These are phyloP conservation scores for Drosophila sp. DNA, from an alignment of 1,140 invertebrate genomes.

Conservation along the genomic window DNA sequence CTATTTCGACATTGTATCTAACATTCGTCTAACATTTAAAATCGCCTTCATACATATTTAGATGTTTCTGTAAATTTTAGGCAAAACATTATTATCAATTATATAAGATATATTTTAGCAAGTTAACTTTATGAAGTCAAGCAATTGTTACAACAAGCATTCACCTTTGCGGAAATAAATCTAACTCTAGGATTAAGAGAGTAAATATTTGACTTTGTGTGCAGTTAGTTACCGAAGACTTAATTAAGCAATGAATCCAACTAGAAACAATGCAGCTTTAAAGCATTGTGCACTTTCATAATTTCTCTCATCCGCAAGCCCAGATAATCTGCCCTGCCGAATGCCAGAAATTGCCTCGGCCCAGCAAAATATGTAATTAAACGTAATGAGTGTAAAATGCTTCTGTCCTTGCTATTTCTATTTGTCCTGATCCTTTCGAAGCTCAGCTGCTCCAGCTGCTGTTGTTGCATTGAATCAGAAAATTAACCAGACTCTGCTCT, in stretches of 20 bases:
- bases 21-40: too few relatives aligned
- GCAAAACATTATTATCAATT: too few relatives aligned
- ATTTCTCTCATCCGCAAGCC: constrained; percentile 38
- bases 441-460: constrained; percentile 1
- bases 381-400: constrained; percentile 76
- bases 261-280: constrained; percentile 19
- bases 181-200: not conserved
- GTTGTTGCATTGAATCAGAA: constrained; percentile 40
- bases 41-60: too few relatives aligned
- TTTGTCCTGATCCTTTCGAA: constrained; percentile 12
- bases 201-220: constrained; percentile 8
- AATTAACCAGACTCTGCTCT: constrained; percentile 17
- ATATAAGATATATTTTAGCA: too few relatives aligned
- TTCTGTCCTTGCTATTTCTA: constrained; percentile 37
- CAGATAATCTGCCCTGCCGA: constrained; percentile 18
- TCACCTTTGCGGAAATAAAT: not conserved
- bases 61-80: too few relatives aligned
- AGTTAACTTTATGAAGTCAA: not conserved
- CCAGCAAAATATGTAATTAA: constrained; percentile 73
- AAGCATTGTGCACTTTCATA: constrained; percentile 45
- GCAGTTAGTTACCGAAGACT: not conserved
- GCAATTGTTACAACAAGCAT: too few relatives aligned
- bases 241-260: constrained; percentile 16
- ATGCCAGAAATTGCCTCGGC: constrained; percentile 33
- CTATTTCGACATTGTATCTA: too few relatives aligned